Percentiles rank a stretch among this genome's conserved stretches.
phyloP scores from a whole-genome alignment of 2,113 vertebrate genomes.

The Misgurnus anguillicaudatus region DNA sequence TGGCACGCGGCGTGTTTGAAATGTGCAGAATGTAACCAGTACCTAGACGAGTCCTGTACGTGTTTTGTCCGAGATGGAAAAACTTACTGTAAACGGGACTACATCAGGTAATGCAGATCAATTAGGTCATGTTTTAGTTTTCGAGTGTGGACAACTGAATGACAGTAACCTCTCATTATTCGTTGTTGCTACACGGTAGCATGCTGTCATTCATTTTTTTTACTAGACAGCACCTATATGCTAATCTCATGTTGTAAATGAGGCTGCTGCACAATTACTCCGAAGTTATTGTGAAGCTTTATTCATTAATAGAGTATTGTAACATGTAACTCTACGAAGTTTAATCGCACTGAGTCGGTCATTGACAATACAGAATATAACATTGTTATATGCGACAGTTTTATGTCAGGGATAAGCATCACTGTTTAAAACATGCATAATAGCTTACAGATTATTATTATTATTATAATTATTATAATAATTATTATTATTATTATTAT shows the following conservation, averaged over 20 bases:
- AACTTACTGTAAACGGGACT: conserved; percentile 99
- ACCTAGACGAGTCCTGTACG: conserved; percentile 98
- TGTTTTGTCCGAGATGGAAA: conserved; percentile 99
- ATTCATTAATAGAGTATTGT: conserved; percentile 9
- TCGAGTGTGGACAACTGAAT: conserved; percentile 22
- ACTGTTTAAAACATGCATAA: not conserved
- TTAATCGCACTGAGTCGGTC: not conserved
- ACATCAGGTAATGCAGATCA: conserved; percentile 87
- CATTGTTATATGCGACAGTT: not conserved
- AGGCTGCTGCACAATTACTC: conserved; percentile 41
- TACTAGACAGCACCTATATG: conserved; percentile 53
- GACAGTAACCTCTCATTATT: conserved; percentile 41
- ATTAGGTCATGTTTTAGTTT: conserved; percentile 44
- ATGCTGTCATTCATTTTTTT: conserved; percentile 42
- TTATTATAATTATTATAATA: not conserved
- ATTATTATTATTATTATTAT: conserved; percentile 2
- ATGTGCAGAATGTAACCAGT: conserved; percentile 97
- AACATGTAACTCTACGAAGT: conserved; percentile 18
- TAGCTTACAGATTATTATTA: not conserved
- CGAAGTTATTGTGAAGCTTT: conserved; percentile 15
- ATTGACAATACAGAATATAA: conserved; percentile 18
- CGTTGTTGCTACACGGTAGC: not conserved
- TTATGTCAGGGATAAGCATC: not conserved
- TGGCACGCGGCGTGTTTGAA: conserved; percentile 99
- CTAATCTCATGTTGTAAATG: conserved; percentile 43